Evolutionary conservation across 64 coral and sea anemone genomes (phyloP).

Genomic region (Astreopora myriophthalma): DNA sequence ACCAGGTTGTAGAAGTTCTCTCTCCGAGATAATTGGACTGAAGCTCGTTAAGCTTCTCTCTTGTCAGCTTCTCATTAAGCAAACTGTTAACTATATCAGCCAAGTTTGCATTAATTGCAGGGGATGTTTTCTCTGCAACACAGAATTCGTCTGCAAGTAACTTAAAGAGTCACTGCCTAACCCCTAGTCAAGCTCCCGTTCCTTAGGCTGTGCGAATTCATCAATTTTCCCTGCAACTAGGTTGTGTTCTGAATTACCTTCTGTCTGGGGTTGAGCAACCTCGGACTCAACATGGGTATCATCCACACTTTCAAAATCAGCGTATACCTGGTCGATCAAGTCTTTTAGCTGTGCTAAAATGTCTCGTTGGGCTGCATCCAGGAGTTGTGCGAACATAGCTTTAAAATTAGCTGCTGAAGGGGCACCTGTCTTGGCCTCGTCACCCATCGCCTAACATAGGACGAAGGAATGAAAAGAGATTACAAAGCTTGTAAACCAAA

Average conservation of each 20-base stretch:
- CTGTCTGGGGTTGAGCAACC: background rate
- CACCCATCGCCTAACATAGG: background rate
- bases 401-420: background rate
- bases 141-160: slow-evolving; percentile 5
- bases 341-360: background rate
- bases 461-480: background rate
- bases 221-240: background rate
- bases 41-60: background rate
- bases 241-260: background rate
- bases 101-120: background rate
- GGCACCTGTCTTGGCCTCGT: background rate
- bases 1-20: slow-evolving; percentile 37
- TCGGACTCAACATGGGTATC: background rate
- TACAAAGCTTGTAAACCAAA: background rate
- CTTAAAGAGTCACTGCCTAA: background rate
- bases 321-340: background rate
- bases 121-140: background rate
- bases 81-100: background rate
- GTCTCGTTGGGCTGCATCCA: background rate
- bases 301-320: background rate
- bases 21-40: too few species aligned
- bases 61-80: background rate
- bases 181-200: background rate
- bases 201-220: background rate
- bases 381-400: background rate